Percentiles rank a stretch among this genome's conserved stretches.
Conservation (phyloP, 2,888 invertebrate species). For the Macaria notata region DNA sequence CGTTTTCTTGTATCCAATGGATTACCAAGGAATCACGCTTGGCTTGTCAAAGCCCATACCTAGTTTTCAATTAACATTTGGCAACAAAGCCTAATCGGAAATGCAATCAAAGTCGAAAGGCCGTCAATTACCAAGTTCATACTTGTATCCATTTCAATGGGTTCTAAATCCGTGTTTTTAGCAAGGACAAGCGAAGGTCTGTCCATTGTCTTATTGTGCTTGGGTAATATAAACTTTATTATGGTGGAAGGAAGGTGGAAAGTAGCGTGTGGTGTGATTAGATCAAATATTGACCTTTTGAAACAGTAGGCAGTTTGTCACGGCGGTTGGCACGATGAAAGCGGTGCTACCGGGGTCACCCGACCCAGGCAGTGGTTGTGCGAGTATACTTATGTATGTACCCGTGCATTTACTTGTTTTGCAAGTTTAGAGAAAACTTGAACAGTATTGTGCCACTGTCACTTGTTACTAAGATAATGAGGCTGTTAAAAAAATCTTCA, state of each 20-base stretch:
- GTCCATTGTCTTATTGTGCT: slow-evolving; percentile 6
- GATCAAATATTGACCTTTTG: slow-evolving; percentile 29
- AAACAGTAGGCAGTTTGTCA: slow-evolving; percentile 31
- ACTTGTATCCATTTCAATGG: slow-evolving; percentile 11
- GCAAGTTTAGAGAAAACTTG: too few relatives aligned
- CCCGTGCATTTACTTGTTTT: slow-evolving; percentile 4
- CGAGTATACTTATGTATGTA: not conserved
- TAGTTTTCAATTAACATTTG: slow-evolving; percentile 5
- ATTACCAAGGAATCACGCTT: slow-evolving; percentile 5
- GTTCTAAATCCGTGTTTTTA: slow-evolving; percentile 18
- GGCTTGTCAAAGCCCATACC: not conserved
- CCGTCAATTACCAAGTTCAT: slow-evolving; percentile 18
- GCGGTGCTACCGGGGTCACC: slow-evolving; percentile 24
- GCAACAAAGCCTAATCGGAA: slow-evolving; percentile 20
- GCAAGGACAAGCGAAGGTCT: slow-evolving; percentile 31
- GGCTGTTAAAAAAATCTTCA: too few relatives aligned
- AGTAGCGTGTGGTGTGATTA: slow-evolving; percentile 8
- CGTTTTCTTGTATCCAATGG: not conserved
- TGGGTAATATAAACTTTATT: slow-evolving; percentile 16
- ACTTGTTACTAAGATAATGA: too few relatives aligned
- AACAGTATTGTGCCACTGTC: too few relatives aligned
- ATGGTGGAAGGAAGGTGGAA: slow-evolving; percentile 14
- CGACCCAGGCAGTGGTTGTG: slow-evolving; percentile 3
- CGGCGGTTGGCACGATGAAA: slow-evolving; percentile 31
- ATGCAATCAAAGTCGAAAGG: slow-evolving; percentile 9